Evolutionary conservation across 2,113 vertebrate genomes (phyloP), one percentile per base, ranked within the genome.

Genomic region (Boulengeromyrus knoepffleri): DNA sequence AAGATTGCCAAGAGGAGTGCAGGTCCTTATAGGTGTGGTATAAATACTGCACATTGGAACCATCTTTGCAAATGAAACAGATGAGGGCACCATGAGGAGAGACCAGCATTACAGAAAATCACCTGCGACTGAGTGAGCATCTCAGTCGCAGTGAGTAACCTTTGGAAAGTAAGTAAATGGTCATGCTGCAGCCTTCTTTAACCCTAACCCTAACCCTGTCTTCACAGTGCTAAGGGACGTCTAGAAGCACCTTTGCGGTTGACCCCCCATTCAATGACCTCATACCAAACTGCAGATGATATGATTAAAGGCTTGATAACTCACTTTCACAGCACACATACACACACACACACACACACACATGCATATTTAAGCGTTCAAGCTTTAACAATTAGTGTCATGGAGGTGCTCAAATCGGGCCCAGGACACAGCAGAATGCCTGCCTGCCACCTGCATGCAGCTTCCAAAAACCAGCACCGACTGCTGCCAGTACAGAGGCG

Each of bases 321-420:
- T 90, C 85, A 87, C 5, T 87, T 50, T 70, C 10, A 39, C 19
- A 87, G 45, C 31, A 53, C 17, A 19, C 52, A 52, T 15, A 17
- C 50, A 87, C n/a, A 31, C n/a, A 31, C 56, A 70, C 91, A 62
- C 58, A 62, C 5, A 9, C 93, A 93, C 91, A 21, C 27, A 9
- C 93, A 93, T 90, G 10, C 27, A 87, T 5, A 21, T 58, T 58
- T 58, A 24, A n/a, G 56, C 90, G 92, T 93, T 93, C 21, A 92
- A 85, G 83, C 91, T 92, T 91, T 92, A 93, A 93, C 91, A 92
- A 90, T 90, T 90, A 74, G 90, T 90, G 88, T 31, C 85, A 47
- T 83, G 88, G 89, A 91, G 84, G n/a, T 0, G 83, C 77, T 36
- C 42, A 52, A 90, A 90, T 2, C 5, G 15, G 58, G 93, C 92